Evolutionary conservation across 2,797 vertebrate species (phyloP).

Genomic region (Poliocrania exsul): DNA sequence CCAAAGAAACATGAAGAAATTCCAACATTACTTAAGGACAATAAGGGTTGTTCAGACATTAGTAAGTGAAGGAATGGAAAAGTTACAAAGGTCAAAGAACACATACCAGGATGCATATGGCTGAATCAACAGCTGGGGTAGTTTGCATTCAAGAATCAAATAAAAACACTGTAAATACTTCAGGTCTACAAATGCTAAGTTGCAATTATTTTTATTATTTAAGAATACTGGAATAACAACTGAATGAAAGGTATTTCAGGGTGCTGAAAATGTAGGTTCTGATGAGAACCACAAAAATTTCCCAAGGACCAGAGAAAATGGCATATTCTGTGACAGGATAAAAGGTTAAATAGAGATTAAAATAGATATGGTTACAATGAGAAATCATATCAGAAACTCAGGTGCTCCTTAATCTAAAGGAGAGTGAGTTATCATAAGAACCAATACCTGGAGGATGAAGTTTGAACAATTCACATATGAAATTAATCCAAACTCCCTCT

Average conservation of each 20-base stretch:
- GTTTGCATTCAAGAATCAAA: neutral
- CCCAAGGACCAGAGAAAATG: neutral
- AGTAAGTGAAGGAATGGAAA: neutral
- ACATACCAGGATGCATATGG: neutral
- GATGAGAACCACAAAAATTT: neutral
- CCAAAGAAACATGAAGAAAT: neutral
- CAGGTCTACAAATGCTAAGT: neutral
- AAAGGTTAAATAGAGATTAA: neutral
- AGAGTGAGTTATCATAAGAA: neutral
- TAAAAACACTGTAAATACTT: neutral
- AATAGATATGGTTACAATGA: neutral
- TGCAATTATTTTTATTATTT: neutral
- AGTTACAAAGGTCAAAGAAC: neutral
- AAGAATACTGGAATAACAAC: neutral
- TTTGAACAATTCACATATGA: neutral
- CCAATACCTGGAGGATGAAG: neutral
- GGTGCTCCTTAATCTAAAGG: neutral
- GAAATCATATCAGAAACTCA: neutral
- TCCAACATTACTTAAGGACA: neutral
- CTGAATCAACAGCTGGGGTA: neutral
- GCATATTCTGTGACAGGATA: neutral
- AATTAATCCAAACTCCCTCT: neutral
- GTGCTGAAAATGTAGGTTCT: neutral
- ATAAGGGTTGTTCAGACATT: neutral
- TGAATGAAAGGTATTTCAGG: neutral